These are phyloP conservation scores for Andrena minutula DNA, from an alignment of 2,888 invertebrate genomes.

Conservation along the genomic window DNA sequence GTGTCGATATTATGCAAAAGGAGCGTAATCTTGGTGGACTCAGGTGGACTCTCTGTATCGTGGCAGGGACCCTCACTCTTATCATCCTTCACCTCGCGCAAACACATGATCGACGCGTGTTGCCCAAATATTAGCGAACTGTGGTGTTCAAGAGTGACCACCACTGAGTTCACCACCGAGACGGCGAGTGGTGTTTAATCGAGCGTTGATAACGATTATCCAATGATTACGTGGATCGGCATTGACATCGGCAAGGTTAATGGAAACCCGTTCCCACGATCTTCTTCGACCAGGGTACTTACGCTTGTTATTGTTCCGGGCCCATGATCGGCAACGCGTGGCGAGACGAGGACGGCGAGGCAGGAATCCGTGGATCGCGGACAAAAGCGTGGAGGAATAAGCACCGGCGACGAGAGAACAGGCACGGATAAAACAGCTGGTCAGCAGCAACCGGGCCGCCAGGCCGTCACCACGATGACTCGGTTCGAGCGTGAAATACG, in stretches of 20 bases:
- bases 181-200: background rate
- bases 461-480: conserved; percentile 45
- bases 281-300: conserved; percentile 2
- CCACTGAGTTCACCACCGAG: too few species aligned
- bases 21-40: too few species aligned
- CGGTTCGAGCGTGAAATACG: conserved; percentile 49
- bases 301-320: background rate
- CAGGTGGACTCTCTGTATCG: too few species aligned
- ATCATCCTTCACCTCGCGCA: too few species aligned
- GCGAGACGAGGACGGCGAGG: background rate
- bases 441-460: conserved; percentile 28
- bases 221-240: background rate
- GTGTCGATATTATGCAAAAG: too few species aligned
- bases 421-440: conserved; percentile 39
- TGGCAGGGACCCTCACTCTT: too few species aligned
- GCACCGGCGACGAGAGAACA: conserved; percentile 6
- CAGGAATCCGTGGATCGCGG: background rate
- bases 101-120: background rate
- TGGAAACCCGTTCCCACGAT: too few species aligned
- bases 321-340: conserved; percentile 24
- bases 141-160: background rate
- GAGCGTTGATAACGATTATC: background rate
- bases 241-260: background rate
- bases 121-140: conserved; percentile 6
- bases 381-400: conserved; percentile 14